Percentiles rank a stretch among this genome's conserved stretches.
Evolutionary conservation across 1,140 invertebrate species (phyloP).

Genomic region (Drosophila grimshawi): DNA sequence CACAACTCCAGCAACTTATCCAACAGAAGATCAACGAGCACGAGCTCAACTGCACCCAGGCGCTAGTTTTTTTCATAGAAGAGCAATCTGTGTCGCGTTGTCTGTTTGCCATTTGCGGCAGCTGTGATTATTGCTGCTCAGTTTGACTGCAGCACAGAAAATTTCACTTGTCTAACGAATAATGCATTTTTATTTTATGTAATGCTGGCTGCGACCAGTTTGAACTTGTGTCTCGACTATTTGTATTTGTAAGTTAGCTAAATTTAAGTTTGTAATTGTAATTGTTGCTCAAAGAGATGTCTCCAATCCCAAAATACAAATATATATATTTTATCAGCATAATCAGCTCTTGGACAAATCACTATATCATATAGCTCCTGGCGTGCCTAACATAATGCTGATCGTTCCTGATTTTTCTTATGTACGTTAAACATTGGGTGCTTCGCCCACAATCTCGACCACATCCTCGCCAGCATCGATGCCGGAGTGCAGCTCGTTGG

Average conservation of each 20-base stretch:
- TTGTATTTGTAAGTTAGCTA: not conserved
- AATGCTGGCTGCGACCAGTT: conserved; percentile 41
- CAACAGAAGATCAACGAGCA: conserved; percentile 53
- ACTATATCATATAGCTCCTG: no score
- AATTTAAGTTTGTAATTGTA: conserved; percentile 3
- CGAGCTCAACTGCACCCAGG: conserved; percentile 59
- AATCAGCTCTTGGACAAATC: no score
- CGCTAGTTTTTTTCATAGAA: conserved; percentile 70
- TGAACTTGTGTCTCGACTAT: not conserved
- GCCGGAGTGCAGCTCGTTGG: conserved; percentile 87
- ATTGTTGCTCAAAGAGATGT: no score
- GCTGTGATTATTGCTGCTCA: conserved; percentile 74
- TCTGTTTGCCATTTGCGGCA: conserved; percentile 72
- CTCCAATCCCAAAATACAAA: no score
- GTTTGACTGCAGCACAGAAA: conserved; percentile 31
- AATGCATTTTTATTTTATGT: not conserved
- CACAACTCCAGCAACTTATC: conserved; percentile 35
- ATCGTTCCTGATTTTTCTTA: no score
- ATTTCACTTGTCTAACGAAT: no score
- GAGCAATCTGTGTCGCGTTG: conserved; percentile 26
- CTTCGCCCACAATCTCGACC: conserved; percentile 17
- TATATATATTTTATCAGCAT: no score
- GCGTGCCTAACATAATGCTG: no score
- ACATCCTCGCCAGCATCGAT: conserved; percentile 85
- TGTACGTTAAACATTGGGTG: not conserved